Evolutionary conservation across 1,140 invertebrate genomes (phyloP).

Genomic region (Pararge aegeria): DNA sequence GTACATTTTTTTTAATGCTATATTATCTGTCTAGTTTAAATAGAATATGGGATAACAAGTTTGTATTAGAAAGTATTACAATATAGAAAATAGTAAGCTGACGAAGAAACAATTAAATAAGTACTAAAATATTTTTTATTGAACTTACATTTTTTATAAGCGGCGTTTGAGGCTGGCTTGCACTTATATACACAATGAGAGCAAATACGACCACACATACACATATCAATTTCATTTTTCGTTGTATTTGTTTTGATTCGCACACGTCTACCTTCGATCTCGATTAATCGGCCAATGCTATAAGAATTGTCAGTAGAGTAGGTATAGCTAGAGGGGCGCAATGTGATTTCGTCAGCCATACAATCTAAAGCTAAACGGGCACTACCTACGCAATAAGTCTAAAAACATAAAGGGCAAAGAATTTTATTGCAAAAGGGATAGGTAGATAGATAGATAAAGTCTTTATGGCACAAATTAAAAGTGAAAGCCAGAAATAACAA

Average conservation of each 20-base stretch:
- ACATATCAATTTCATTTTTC: constrained; percentile 10
- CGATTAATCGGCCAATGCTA: constrained; percentile 17
- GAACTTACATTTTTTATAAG: constrained; percentile 61
- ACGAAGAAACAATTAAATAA: background rate
- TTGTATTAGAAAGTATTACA: too few species aligned
- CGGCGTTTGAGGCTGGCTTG: constrained; percentile 39
- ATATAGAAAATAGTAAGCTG: too few species aligned
- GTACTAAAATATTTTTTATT: background rate
- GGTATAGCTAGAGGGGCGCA: too few species aligned
- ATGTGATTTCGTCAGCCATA: background rate
- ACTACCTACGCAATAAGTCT: background rate
- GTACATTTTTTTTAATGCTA: too few species aligned
- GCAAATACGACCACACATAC: constrained; percentile 6
- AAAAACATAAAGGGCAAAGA: background rate
- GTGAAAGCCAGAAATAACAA: too few species aligned
- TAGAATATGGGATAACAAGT: too few species aligned
- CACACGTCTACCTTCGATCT: constrained; percentile 8
- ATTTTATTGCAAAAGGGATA: background rate
- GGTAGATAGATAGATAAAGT: too few species aligned
- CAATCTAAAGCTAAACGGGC: background rate
- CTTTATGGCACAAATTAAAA: too few species aligned
- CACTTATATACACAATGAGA: background rate
- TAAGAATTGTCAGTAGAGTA: background rate
- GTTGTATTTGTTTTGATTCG: background rate
- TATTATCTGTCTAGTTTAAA: too few species aligned